A percentile compares a stretch with the other conserved stretches of the same genome.
phyloP scores from a whole-genome alignment of 2,797 vertebrate species.

The Enteromius paludinosus region DNA sequence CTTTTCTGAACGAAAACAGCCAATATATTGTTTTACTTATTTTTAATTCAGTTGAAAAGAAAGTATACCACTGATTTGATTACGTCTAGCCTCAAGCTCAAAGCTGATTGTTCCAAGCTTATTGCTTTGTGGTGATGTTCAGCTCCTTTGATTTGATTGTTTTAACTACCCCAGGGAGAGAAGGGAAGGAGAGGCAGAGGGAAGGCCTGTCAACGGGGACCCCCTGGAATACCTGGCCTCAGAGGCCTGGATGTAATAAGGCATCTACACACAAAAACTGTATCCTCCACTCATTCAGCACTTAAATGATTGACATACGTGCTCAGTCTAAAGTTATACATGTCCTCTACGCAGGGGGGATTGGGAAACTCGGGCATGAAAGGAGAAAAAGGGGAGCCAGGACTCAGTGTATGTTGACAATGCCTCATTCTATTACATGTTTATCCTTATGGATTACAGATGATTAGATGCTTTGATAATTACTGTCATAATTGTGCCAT shows the following conservation, averaged over 20 bases:
- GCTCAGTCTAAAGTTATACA: neutral
- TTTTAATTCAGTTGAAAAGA: neutral
- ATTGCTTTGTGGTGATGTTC: neutral
- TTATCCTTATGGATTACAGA: neutral
- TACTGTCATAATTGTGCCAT: constrained; percentile 27
- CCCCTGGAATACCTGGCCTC: constrained; percentile 75
- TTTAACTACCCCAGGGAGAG: constrained; percentile 74
- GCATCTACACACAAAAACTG: constrained; percentile 25
- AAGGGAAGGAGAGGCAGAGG: constrained; percentile 80
- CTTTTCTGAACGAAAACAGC: neutral
- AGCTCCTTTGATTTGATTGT: neutral
- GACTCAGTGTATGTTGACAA: constrained; percentile 82
- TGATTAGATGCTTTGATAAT: neutral
- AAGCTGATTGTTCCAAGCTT: neutral
- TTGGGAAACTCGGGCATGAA: constrained; percentile 78
- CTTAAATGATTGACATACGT: neutral
- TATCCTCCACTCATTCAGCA: neutral
- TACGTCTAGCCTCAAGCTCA: neutral
- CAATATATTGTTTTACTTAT: neutral
- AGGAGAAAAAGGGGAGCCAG: constrained; percentile 88
- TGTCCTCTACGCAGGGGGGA: constrained; percentile 73
- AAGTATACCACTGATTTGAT: neutral
- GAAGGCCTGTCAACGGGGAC: constrained; percentile 77
- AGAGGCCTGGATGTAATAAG: constrained; percentile 78
- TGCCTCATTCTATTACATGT: neutral